These are phyloP conservation scores for Mesocricetus auratus DNA, from an alignment of 2,113 vertebrate species.

Conservation along the genomic window DNA sequence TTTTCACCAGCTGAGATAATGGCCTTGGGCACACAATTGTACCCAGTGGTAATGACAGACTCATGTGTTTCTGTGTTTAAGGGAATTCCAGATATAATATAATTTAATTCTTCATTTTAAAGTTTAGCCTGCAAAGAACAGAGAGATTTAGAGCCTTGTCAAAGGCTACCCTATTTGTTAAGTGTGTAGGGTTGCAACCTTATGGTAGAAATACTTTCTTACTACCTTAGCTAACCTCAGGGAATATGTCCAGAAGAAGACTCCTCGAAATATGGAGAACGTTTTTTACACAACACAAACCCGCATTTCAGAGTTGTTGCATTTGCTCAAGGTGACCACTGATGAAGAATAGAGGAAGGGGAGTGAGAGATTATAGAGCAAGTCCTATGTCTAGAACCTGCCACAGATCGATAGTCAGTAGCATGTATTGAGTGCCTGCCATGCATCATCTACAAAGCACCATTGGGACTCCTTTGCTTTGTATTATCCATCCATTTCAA, in stretches of 20 bases:
- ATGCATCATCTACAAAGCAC: fast-evolving
- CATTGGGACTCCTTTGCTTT: not conserved
- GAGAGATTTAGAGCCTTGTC: not conserved
- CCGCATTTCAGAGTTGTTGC: not conserved
- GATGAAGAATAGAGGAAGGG: not conserved
- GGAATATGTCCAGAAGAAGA: not conserved
- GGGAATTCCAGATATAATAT: constrained; percentile 24
- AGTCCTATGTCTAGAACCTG: not conserved
- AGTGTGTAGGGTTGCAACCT: not conserved
- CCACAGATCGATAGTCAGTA: not conserved
- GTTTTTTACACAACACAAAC: constrained; percentile 4
- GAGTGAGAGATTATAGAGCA: not conserved
- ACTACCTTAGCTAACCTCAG: not conserved
- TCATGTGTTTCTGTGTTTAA: not conserved
- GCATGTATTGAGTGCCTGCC: not conserved
- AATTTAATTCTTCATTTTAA: not conserved
- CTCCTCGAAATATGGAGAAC: not conserved
- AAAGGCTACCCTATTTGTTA: not conserved
- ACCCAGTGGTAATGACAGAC: not conserved
- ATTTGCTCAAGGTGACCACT: not conserved
- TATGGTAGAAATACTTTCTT: constrained; percentile 8
- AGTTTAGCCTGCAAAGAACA: not conserved
- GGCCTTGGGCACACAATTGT: not conserved
- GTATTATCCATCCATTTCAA: not conserved
- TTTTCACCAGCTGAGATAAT: constrained; percentile 1